A percentile compares a stretch with the other conserved stretches of the same genome.
These are phyloP conservation scores for Solenopsis fugax DNA, from an alignment of 1,140 invertebrate genomes.

Conservation along the genomic window DNA sequence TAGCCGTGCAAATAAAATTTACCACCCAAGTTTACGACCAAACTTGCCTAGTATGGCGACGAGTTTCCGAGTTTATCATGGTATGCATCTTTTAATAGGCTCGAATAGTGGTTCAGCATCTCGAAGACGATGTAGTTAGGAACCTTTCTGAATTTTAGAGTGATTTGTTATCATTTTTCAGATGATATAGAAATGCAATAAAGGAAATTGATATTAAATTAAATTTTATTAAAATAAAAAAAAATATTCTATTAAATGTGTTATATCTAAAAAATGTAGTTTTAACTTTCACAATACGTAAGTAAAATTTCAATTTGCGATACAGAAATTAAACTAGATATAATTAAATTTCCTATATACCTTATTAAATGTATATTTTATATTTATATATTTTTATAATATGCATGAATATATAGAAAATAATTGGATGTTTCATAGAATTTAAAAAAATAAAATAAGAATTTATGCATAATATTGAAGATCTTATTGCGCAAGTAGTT, in stretches of 20 bases:
- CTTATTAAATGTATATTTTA: not conserved
- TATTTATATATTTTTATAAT: not conserved
- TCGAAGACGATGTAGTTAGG: not conserved
- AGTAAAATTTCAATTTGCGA: too few species aligned
- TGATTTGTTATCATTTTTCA: not conserved
- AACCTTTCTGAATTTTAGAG: constrained; percentile 1
- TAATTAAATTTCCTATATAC: not conserved
- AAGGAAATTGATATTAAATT: constrained; percentile 2
- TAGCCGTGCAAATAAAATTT: constrained; percentile 63
- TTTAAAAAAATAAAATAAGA: constrained; percentile 2
- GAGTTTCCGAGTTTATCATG: constrained; percentile 57
- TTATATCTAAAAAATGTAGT: not conserved
- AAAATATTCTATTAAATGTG: not conserved
- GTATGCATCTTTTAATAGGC: constrained; percentile 61
- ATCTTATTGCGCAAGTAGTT: not conserved
- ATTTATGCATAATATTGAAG: not conserved
- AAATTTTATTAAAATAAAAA: too few species aligned
- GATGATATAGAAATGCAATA: not conserved
- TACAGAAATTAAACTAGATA: not conserved
- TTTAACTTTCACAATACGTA: not conserved
- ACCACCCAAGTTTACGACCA: constrained; percentile 55
- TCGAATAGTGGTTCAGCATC: constrained; percentile 22
- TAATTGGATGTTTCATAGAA: not conserved
- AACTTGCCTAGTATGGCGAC: constrained; percentile 41
- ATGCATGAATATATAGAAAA: not conserved